Evolutionary conservation across 2,888 invertebrate genomes (phyloP).

Genomic region (Synergus japonicus): DNA sequence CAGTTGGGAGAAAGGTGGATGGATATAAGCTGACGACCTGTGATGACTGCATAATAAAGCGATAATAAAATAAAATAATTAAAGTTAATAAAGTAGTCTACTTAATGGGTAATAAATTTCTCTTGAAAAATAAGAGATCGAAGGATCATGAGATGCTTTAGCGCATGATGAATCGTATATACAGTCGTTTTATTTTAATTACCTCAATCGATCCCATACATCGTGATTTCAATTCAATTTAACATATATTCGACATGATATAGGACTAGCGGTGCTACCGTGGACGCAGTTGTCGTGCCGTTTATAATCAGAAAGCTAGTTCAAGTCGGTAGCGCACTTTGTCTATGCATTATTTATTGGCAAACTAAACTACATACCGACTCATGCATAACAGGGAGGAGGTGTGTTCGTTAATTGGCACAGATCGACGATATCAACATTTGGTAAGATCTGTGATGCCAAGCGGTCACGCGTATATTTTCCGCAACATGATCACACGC

Average conservation of each 20-base stretch:
- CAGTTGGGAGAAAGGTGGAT: no score
- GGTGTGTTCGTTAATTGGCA: slow-evolving; percentile 35
- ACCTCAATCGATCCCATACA: neutral
- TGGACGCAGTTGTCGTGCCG: neutral
- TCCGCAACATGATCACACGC: slow-evolving; percentile 8
- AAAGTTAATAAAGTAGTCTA: no score
- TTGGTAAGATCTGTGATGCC: slow-evolving; percentile 32
- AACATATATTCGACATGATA: neutral
- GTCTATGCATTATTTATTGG: slow-evolving; percentile 27
- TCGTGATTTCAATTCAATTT: slow-evolving; percentile 9
- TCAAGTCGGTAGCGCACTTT: slow-evolving; percentile 1
- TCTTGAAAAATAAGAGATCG: neutral
- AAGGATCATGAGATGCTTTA: neutral
- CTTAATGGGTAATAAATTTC: neutral
- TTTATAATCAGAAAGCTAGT: neutral
- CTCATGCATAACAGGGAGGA: neutral
- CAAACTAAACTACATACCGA: neutral
- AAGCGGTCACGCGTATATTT: slow-evolving; percentile 31
- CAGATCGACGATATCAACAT: slow-evolving; percentile 34
- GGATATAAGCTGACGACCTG: no score
- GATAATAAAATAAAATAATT: no score
- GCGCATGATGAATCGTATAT: neutral
- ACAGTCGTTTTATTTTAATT: neutral
- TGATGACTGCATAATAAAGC: no score
- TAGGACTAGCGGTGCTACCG: neutral